Base-by-base conservation (phyloP, 2,113 vertebrate genomes). In the Centropristis striata region DNA sequence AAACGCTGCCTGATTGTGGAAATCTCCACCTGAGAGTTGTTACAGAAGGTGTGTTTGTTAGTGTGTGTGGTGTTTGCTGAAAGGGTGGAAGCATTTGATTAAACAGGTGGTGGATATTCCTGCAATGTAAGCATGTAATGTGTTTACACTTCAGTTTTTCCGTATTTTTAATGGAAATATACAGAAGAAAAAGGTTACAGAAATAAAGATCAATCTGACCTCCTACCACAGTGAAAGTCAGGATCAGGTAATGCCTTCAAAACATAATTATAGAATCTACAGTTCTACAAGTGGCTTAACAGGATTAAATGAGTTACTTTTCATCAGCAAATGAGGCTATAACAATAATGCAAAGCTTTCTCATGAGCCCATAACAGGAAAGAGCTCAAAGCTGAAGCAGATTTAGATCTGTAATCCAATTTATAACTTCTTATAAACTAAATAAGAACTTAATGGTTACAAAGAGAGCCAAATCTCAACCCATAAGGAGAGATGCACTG, bases 51-150 rank as follows among this genome's bases (percentile, higher is more conserved):
- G 80, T 50, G 71, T 80, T 68, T 76, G 71, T 51, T 18, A 42
- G 54, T 63, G 74, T 74, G 46, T 23, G 1, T 10, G 6, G 21
- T 79, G 61, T 87, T 91, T 90, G 68, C 78, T 71, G 80, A 83
- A 36, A 59, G 83, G 72, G 88, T 87, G 74, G 81, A 82, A 84
- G 75, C 25, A 0, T 86, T 88, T 60, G 21, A 68, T 85, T 69
- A 44, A 86, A 79, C 59, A 80, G 60, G 58, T 41, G 55, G 68
- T 58, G 66, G 47, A 67, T 60, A 60, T 65, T 59, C 39, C 28
- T 61, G 55, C 23, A 14, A 11, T 46, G 61, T 59, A 47, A 72
- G 46, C 71, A 61, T 21, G 32, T 75, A 15, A 53, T 11, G 49
- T 73, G 74, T 85, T 89, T 63, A 69, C 21, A 12, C 47, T 63